A percentile compares a stretch with the other conserved stretches of the same genome.
These are phyloP conservation scores for Marcusenius ussheri DNA, from an alignment of 2,113 vertebrate species.

Conservation along the genomic window DNA sequence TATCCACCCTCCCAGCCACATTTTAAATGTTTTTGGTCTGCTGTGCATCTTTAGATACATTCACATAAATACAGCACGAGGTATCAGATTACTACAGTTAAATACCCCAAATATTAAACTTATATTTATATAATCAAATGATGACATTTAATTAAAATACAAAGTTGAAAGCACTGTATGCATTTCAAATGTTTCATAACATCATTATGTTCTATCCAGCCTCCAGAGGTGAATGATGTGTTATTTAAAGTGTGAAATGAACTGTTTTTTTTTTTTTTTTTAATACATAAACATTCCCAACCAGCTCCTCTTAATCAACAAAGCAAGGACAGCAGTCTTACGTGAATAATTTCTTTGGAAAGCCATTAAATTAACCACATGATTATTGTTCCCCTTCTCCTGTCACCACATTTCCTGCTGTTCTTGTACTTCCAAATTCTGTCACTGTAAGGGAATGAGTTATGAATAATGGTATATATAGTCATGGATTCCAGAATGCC, in stretches of 20 bases:
- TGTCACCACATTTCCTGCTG: constrained; percentile 25
- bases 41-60: background rate
- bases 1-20: background rate
- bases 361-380: constrained; percentile 41
- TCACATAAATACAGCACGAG: background rate
- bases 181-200: background rate
- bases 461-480: background rate
- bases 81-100: background rate
- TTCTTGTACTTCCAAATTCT: constrained; percentile 24
- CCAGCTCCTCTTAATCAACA: background rate
- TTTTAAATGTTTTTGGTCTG: background rate
- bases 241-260: background rate
- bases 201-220: background rate
- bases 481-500: background rate
- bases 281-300: background rate
- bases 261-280: background rate
- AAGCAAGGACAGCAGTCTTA: background rate
- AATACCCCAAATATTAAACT: background rate
- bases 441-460: constrained; percentile 10
- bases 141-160: background rate
- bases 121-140: background rate
- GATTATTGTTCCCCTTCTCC: constrained; percentile 29
- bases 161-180: background rate
- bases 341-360: constrained; percentile 18
- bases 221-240: background rate